phyloP scores from a whole-genome alignment of 2,113 vertebrate genomes.

The Campylorhamphus procurvoides region DNA sequence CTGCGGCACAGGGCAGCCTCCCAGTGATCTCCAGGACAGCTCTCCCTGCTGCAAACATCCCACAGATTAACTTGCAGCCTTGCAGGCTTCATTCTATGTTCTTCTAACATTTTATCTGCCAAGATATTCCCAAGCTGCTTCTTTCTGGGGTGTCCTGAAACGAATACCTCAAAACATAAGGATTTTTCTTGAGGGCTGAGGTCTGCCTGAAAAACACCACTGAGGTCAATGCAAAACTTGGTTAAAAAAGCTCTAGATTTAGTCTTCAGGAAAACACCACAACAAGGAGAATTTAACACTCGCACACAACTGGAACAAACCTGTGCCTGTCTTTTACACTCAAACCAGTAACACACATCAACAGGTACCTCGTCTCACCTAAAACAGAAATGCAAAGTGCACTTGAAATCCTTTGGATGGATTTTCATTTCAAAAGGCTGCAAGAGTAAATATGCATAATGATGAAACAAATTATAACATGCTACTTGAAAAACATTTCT shows the following conservation, averaged over 20 bases:
- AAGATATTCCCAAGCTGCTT: neutral
- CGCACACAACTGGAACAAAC: neutral
- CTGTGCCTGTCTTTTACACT: neutral
- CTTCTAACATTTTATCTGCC: neutral
- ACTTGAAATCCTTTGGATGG: neutral
- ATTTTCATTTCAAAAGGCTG: neutral
- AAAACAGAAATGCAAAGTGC: neutral
- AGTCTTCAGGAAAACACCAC: neutral
- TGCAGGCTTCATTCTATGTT: neutral
- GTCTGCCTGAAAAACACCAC: neutral
- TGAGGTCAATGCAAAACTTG: neutral
- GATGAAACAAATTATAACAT: neutral
- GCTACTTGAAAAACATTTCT: neutral
- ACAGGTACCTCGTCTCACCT: neutral
- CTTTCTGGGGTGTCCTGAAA: neutral
- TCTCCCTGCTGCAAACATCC: neutral
- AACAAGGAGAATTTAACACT: neutral
- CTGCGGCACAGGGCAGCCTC: fast-evolving
- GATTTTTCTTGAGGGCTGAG: neutral
- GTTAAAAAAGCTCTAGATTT: neutral
- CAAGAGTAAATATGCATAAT: neutral
- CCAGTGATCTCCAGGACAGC: fast-evolving
- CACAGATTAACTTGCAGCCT: neutral
- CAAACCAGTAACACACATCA: neutral
- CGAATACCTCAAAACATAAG: neutral